These are phyloP conservation scores for Pseudolaguvia tuberculata DNA, from an alignment of 2,113 vertebrate genomes.

Conservation along the genomic window DNA sequence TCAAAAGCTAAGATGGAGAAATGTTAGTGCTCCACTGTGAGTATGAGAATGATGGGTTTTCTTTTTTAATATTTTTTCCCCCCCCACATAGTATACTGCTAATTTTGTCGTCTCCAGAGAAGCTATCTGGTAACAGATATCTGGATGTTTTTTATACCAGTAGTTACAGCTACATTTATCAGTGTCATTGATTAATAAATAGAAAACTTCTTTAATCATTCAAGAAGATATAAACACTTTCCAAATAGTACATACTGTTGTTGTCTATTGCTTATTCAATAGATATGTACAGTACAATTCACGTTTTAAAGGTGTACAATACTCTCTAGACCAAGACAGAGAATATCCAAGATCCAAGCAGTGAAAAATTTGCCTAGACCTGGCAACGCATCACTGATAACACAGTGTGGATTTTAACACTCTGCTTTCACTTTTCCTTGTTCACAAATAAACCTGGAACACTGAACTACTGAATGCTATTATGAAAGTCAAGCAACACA, in stretches of 20 bases:
- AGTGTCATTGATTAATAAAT: background rate
- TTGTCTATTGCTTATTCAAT: background rate
- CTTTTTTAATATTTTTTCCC: too few species aligned
- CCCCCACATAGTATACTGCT: background rate
- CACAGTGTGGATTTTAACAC: slow-evolving; percentile 7
- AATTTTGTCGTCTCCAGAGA: background rate
- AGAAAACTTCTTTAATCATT: too few species aligned
- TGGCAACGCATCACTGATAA: slow-evolving; percentile 4
- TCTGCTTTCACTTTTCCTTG: slow-evolving; percentile 16
- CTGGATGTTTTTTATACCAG: background rate
- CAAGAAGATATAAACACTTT: background rate
- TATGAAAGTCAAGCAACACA: background rate
- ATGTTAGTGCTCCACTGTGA: too few species aligned
- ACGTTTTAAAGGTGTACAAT: background rate
- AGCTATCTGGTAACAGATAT: background rate
- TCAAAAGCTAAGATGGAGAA: background rate
- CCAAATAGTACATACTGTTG: background rate
- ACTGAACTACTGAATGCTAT: background rate
- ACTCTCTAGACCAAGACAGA: background rate
- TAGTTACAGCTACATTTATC: background rate
- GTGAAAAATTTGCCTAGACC: background rate
- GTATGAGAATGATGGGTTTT: too few species aligned
- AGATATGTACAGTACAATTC: background rate
- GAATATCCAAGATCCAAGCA: background rate
- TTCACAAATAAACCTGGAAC: slow-evolving; percentile 2